Conservation (phyloP, 2,797 vertebrate genomes). For the Gadopsis marmoratus region DNA sequence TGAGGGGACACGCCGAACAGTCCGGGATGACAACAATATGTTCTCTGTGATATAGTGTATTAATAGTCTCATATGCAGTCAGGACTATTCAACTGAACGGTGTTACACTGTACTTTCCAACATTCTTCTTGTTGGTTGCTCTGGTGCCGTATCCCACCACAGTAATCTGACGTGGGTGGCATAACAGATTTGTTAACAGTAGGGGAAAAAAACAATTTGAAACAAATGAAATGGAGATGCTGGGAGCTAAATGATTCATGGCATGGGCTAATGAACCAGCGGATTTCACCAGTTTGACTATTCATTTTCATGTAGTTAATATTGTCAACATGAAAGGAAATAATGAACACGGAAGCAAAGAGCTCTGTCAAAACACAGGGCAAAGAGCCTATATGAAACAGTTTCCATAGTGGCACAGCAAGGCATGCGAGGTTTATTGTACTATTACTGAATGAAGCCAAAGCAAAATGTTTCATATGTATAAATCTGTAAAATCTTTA, state of each 20-base stretch:
- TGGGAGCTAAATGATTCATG: slow-evolving; percentile 63
- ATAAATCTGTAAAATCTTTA: slow-evolving; percentile 39
- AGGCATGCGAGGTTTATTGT: background rate
- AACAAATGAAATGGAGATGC: slow-evolving; percentile 59
- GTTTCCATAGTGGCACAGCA: background rate
- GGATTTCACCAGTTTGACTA: slow-evolving; percentile 39
- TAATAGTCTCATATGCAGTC: slow-evolving; percentile 29
- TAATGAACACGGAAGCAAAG: background rate
- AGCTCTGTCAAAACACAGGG: slow-evolving; percentile 35
- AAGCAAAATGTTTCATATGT: slow-evolving; percentile 35
- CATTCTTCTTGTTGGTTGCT: slow-evolving; percentile 19
- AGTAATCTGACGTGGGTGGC: slow-evolving; percentile 43
- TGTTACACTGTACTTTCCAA: slow-evolving; percentile 38
- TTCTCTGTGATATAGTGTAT: slow-evolving; percentile 19
- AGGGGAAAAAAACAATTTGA: slow-evolving; percentile 40
- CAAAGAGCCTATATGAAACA: slow-evolving; percentile 22
- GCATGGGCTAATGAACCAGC: slow-evolving; percentile 54
- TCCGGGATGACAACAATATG: slow-evolving; percentile 10
- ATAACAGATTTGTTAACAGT: slow-evolving; percentile 55
- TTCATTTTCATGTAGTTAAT: slow-evolving; percentile 60
- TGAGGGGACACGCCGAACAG: background rate
- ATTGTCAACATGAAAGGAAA: slow-evolving; percentile 42
- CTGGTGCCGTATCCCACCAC: slow-evolving; percentile 26
- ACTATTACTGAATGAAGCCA: slow-evolving; percentile 21
- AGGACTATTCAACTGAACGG: slow-evolving; percentile 36